Evolutionary conservation across 30 jellyfish, hydroid and myxozoan species (phyloP).

Genomic region (Rhopilema esculentum): DNA sequence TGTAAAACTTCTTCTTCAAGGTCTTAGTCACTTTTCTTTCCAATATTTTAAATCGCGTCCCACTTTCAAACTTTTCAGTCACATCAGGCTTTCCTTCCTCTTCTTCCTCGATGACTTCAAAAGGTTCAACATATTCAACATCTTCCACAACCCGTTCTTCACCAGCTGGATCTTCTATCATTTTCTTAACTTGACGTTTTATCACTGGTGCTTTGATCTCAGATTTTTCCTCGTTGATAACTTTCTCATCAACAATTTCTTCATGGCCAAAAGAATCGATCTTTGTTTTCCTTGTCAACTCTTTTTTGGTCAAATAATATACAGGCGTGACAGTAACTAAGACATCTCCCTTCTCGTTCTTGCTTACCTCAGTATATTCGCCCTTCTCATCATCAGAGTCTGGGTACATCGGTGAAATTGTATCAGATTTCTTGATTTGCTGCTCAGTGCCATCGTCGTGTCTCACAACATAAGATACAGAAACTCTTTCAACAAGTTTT

Average conservation of each 20-base stretch:
- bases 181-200: slow-evolving; percentile 1
- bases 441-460: slow-evolving; percentile 67
- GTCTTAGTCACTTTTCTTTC: slow-evolving; percentile 8
- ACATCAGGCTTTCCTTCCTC: slow-evolving; percentile 53
- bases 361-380: slow-evolving; percentile 16
- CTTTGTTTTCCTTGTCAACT: slow-evolving; percentile 10
- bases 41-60: background rate
- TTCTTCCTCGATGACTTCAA: slow-evolving; percentile 47
- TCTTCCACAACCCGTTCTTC: slow-evolving; percentile 40
- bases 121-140: slow-evolving; percentile 77
- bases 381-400: slow-evolving; percentile 62
- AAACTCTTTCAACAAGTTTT: slow-evolving; percentile 65
- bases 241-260: slow-evolving; percentile 48
- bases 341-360: background rate
- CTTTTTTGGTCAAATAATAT: slow-evolving; percentile 33
- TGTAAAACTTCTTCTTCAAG: slow-evolving; percentile 5
- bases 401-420: slow-evolving; percentile 66
- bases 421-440: slow-evolving; percentile 62
- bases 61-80: slow-evolving; percentile 26
- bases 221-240: slow-evolving; percentile 32
- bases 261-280: slow-evolving; percentile 69
- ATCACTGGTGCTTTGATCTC: slow-evolving; percentile 20
- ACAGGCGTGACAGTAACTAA: slow-evolving; percentile 61
- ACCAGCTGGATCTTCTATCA: slow-evolving; percentile 65
- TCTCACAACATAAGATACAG: slow-evolving; percentile 56